Evolutionary conservation across 2,888 invertebrate genomes (phyloP).

Genomic region (Drosophila kokeensis): DNA sequence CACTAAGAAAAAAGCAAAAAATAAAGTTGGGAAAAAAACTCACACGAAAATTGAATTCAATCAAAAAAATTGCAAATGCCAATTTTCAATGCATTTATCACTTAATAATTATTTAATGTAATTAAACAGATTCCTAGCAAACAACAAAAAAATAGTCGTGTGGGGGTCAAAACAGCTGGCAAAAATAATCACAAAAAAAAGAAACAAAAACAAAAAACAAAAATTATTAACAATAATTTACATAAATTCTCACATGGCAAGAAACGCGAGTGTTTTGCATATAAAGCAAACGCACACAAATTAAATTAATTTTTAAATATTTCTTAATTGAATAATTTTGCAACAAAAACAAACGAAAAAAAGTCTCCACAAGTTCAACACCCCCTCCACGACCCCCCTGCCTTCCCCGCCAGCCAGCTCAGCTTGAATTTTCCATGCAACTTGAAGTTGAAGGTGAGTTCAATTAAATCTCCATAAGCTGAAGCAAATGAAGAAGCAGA

Average conservation of each 20-base stretch:
- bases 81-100: slow-evolving; percentile 59
- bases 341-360: slow-evolving; percentile 23
- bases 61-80: slow-evolving; percentile 48
- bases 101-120: slow-evolving; percentile 64
- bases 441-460: slow-evolving; percentile 68
- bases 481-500: slow-evolving; percentile 11
- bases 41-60: slow-evolving; percentile 65
- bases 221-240: slow-evolving; percentile 48
- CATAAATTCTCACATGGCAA: slow-evolving; percentile 71
- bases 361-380: slow-evolving; percentile 58
- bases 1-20: slow-evolving; percentile 24
- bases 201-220: slow-evolving; percentile 15
- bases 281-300: slow-evolving; percentile 45
- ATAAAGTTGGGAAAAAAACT: slow-evolving; percentile 47
- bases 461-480: slow-evolving; percentile 56
- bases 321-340: slow-evolving; percentile 72
- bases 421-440: slow-evolving; percentile 46
- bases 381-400: background rate
- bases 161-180: slow-evolving; percentile 49
- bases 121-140: slow-evolving; percentile 62
- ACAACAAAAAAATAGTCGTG: slow-evolving; percentile 42
- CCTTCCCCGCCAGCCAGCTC: background rate
- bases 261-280: slow-evolving; percentile 54
- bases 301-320: slow-evolving; percentile 70
- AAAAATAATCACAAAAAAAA: slow-evolving; percentile 23